Base-by-base conservation (phyloP, 2,888 invertebrate species). In the Cryptus armator region DNA sequence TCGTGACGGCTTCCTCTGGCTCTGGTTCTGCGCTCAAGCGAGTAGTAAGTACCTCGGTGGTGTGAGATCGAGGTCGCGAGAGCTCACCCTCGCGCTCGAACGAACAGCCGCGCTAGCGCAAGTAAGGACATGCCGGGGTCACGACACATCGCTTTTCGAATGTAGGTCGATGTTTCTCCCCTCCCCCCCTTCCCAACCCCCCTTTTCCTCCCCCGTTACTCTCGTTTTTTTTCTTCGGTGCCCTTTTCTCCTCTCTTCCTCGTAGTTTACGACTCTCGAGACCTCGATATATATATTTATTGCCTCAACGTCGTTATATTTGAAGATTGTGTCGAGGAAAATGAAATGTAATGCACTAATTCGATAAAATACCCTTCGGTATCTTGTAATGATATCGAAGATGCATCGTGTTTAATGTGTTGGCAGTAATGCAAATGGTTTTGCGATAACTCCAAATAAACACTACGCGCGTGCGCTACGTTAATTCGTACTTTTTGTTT, bases 31-130 rank as follows among this genome's bases (percentile, higher is more conserved):
- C 24, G 77, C 70, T 67, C 46, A 16, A 59, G 32, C 44, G 62
- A 62, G 78, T 78, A 68, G 66, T 78, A 78, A 83, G 72, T 72
- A 68, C 37, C 16, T 62, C 51, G 48, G 72, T 78, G 78, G 78
- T 78, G 83, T 74, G 83, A 83, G 83, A 83, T 83, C 83, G 83
- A 83, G 83, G 83, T 83, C 83, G 78, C 74, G 62, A 74, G 74
- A 78, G 83, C 83, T 78, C 83, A 78, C 83, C 78, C 83, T 74
- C 83, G 78, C 56, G 83, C 72, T 83, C 74, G 43, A 68, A 68
- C 67, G 70, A 62, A 78, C 68, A 46, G 53, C 32, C 70, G 70
- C 70, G 37, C 70, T 67, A 74, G 78, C 68, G 24, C 78, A 62
- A 68, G 78, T 83, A 78, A 83, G 83, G 83, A 83, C 83, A 83